phyloP scores from a whole-genome alignment of 2,797 vertebrate genomes.

The Danio choprae region DNA sequence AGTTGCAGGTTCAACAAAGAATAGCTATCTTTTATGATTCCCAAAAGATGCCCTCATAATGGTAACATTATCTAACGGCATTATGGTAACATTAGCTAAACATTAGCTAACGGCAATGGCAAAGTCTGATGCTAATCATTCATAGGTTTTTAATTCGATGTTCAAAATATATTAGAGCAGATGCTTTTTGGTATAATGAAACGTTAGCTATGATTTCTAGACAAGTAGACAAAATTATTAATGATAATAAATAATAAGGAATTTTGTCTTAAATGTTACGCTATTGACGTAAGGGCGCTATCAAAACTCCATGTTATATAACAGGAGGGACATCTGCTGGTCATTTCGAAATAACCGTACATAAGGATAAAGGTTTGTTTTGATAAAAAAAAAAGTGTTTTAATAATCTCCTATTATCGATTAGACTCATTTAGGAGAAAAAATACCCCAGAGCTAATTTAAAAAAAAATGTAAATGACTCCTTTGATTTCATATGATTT shows the following conservation, averaged over 20 bases:
- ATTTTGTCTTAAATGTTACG: neutral
- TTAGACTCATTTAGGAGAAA: neutral
- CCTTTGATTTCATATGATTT: constrained; percentile 25
- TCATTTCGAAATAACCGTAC: neutral
- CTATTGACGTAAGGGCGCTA: no score
- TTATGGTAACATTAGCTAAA: no score
- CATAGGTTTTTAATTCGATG: neutral
- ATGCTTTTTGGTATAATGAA: neutral
- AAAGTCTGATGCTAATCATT: neutral
- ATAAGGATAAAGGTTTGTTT: no score
- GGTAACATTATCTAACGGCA: neutral
- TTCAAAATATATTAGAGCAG: neutral
- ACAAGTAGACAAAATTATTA: neutral
- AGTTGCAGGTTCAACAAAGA: neutral
- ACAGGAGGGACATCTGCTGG: constrained; percentile 37
- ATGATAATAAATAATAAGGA: neutral
- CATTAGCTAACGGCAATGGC: neutral
- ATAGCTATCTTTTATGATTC: no score
- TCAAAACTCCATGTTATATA: neutral
- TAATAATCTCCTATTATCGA: neutral
- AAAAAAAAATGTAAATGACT: no score
- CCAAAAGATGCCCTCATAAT: neutral
- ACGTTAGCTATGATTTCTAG: neutral
- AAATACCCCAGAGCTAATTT: no score
- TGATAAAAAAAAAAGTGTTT: neutral